phyloP scores from a whole-genome alignment of 2,113 vertebrate genomes.

The Calypte anna region DNA sequence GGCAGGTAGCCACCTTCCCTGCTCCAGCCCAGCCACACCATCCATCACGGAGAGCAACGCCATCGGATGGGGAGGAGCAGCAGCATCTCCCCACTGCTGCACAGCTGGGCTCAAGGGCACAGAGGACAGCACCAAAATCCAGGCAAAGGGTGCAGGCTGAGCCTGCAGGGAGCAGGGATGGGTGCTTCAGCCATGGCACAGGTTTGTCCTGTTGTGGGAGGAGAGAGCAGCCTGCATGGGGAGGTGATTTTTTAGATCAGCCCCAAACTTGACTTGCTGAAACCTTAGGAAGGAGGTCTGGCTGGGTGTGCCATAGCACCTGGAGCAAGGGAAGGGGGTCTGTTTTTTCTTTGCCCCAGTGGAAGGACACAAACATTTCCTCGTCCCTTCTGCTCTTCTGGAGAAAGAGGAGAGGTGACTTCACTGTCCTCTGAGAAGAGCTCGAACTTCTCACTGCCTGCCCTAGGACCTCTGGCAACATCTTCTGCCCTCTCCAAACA shows the following conservation, averaged over 20 bases:
- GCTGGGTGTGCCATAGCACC: neutral
- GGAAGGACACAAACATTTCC: neutral
- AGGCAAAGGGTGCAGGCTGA: neutral
- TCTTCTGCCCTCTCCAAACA: neutral
- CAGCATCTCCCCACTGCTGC: neutral
- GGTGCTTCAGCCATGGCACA: neutral
- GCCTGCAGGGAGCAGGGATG: neutral
- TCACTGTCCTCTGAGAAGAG: neutral
- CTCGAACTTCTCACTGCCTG: neutral
- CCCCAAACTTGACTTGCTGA: neutral
- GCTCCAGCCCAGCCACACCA: neutral
- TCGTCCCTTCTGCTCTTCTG: neutral
- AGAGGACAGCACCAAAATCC: neutral
- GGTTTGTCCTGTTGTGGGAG: neutral
- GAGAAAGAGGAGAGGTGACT: neutral
- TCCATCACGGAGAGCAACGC: neutral
- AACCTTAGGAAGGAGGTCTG: neutral
- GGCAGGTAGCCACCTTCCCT: neutral
- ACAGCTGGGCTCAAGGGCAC: conserved; percentile 37
- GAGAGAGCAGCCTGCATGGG: neutral
- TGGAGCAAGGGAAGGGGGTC: neutral
- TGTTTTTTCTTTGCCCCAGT: neutral
- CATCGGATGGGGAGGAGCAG: conserved; percentile 25
- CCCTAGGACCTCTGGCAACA: neutral
- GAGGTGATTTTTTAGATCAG: neutral